Evolutionary conservation across 2,888 invertebrate genomes (phyloP).

Genomic region (Drosophila siamana): DNA sequence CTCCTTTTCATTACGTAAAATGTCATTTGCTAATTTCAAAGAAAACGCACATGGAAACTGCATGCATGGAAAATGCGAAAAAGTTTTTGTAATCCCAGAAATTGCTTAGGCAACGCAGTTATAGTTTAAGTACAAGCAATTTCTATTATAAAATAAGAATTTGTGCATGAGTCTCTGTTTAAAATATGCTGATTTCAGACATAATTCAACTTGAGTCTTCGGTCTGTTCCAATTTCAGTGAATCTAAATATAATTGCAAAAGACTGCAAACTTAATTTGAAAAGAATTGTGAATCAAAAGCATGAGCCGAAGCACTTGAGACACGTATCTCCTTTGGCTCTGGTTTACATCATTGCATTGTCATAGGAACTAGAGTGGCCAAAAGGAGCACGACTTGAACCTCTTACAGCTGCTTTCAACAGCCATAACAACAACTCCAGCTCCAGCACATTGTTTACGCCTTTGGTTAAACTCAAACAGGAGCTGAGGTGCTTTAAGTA

Average conservation of each 20-base stretch:
- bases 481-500: conserved; percentile 14
- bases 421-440: conserved; percentile 15
- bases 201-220: too few relatives aligned
- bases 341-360: conserved; percentile 20
- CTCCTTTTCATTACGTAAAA: conserved; percentile 48
- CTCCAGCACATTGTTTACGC: conserved; percentile 8
- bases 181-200: not conserved
- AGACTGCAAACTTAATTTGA: conserved; percentile 10
- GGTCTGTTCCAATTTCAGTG: too few relatives aligned
- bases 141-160: not conserved
- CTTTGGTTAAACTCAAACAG: conserved; percentile 24
- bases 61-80: conserved; percentile 24
- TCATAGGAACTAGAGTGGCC: conserved; percentile 29
- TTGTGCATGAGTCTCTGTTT: not conserved
- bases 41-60: conserved; percentile 27
- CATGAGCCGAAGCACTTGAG: conserved; percentile 35
- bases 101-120: not conserved
- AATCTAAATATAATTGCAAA: not conserved
- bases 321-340: conserved; percentile 29
- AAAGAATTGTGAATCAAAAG: conserved; percentile 33
- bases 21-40: conserved; percentile 41
- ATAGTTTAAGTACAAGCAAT: not conserved
- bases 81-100: not conserved
- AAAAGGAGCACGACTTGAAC: conserved; percentile 30
- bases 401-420: conserved; percentile 8